Evolutionary conservation across 1,140 invertebrate species (phyloP).

Genomic region (Halictus rubicundus): DNA sequence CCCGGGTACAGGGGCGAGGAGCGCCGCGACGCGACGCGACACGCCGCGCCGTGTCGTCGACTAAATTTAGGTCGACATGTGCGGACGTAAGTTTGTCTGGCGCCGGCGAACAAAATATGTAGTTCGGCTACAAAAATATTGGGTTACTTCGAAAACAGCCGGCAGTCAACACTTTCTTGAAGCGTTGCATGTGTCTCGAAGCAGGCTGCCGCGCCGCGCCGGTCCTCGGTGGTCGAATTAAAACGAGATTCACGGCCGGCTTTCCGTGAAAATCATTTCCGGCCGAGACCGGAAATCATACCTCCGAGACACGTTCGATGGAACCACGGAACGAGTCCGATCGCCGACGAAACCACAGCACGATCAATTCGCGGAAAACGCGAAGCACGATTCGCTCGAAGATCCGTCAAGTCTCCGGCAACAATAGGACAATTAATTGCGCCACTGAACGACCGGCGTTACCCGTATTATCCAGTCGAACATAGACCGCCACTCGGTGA

Average conservation of each 20-base stretch:
- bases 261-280: background rate
- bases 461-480: constrained; percentile 35
- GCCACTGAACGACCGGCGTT: constrained; percentile 28
- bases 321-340: background rate
- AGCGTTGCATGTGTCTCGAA: constrained; percentile 70
- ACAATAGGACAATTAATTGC: constrained; percentile 32
- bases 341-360: background rate
- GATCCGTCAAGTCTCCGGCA: constrained; percentile 2
- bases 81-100: constrained; percentile 71
- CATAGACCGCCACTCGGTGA: constrained; percentile 31
- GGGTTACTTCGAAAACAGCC: constrained; percentile 78
- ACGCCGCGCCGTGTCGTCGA: constrained; percentile 3
- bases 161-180: constrained; percentile 78
- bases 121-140: constrained; percentile 74
- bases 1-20: background rate
- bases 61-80: constrained; percentile 74
- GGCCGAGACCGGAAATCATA: too few relatives aligned
- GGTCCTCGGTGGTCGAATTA: background rate
- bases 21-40: too few relatives aligned
- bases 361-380: background rate
- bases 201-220: background rate
- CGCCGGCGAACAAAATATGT: constrained; percentile 71
- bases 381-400: background rate
- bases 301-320: background rate
- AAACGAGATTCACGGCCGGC: background rate